Evolutionary conservation across 2,888 invertebrate genomes (phyloP), one percentile per base, ranked within the genome.

Genomic region (Mimas tiliae): DNA sequence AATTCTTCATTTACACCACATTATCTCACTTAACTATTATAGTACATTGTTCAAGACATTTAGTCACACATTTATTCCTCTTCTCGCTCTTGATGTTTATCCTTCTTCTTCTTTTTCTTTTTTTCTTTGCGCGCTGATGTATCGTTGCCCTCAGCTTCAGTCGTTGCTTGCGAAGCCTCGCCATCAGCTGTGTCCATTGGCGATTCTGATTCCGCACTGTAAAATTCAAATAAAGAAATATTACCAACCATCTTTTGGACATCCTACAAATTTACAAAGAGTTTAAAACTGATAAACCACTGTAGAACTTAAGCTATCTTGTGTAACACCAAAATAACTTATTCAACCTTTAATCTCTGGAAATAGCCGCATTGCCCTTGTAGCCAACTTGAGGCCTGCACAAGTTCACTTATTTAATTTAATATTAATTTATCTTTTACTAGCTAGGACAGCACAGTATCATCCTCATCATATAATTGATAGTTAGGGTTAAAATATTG

Each of bases 81-180:
- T 67, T 84, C 82, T 73, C 76, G 77, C 51, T 95, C 95, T 76
- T 94, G 94, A 68, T 95, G 94, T 87, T 95, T 95, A 80, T 95
- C 95, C 86, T 96, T 96, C 93, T 96, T 96, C 90, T 96, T 96
- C 90, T 96, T 96, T 85, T 96, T 96, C 84, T 96, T 96, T 86
- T 96, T 96, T 72, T 96, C 95, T 81, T 95, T 95, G 74, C 95
- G 95, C 11, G 86, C 82, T 71, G 89, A 85, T 6, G 88, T 87
- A 62, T 89, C 90, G 6, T 85, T 88, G 42, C 27, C 27, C 4
- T 73, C 71, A 11, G 81, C 88, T 68, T 94, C 89, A 47, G 86
- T 83, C 87, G 86, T 84, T 6, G 83, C 76, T 64, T 19, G 55
- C 3, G 47, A 21, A 42, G 8, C 50, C 27, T 65, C 62, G 11